Base-by-base conservation (phyloP, 2,113 vertebrate genomes). In the Cyanocitta stelleri region DNA sequence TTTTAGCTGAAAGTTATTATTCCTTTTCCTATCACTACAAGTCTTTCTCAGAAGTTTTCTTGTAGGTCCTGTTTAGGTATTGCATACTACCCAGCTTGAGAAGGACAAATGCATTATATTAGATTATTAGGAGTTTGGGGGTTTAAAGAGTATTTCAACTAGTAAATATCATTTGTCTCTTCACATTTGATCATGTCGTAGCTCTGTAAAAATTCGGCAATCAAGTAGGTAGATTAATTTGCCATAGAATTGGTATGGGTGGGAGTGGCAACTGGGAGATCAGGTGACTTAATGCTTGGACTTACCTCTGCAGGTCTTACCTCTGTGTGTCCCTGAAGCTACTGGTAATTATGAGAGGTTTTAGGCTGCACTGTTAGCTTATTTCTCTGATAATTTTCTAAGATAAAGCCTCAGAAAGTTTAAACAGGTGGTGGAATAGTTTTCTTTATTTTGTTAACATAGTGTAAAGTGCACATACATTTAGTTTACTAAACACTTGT, bases 31-130 rank as follows among this genome's bases (percentile, higher is more conserved):
- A 14, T 26, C 24, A 15, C 30, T 35, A 48, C 21, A 64, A 12
- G 16, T 9, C 14, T 14, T 35, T 43, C 26, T 13, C 35, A 64
- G 26, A 73, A 22, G 11, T 32, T 37, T 80, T 64, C 43, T 27
- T 80, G 21, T 64, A 58, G 12, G 10, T 49, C 8, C 16, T 0
- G 0, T 23, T 64, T 49, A 37, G 22, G 43, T 73, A 56, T 26
- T 43, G 10, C 32, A 33, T 35, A 35, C 4, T 8, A 39, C 7
- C 4, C 6, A 24, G 18, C 39, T 74, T 78, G 37, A 88, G 61
- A 71, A 66, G 43, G n/a, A 62, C 41, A 66, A 87, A 64, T 39
- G 21, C 16, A 32, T 7, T 32, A 6, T 30, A 46, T 46, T 46
- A 51, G 5, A 29, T 37, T 7, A 54, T 37, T n/a, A 68, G 9